Base-by-base conservation (phyloP, 2,113 vertebrate species). In the Diadophis punctatus region DNA sequence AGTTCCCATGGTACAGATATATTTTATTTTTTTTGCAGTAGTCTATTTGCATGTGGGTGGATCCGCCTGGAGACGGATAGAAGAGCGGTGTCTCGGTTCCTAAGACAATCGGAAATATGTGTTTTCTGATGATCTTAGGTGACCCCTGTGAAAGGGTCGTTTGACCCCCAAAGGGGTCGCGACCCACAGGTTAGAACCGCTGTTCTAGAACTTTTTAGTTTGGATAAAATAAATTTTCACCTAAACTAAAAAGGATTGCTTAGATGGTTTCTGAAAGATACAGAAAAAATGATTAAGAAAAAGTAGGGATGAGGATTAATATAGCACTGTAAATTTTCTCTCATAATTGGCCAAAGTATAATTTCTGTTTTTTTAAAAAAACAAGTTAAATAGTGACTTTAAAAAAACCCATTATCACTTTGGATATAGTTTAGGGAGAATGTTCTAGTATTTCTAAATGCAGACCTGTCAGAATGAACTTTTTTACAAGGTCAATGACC, bases 401-500 rank as follows among this genome's bases (percentile, higher is more conserved):
- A 8, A 48, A n/a, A 34, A 88, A 53, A 30, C 2, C 22, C 22
- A 51, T 34, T 48, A 16, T 10, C 3, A 23, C 8, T 9, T 58
- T 43, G 46, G 51, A 86, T 23, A 27, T 90, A 30, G 30, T 11
- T 22, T 39, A 53, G 43, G 68, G 10, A 12, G 43, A 48, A 60
- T 10, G 2, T 68, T 60, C 58, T 46, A 43, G 74, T 20, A 39
- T 85, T 92, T 84, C 63, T 49, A 8, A 49, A 49, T 34, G 68
- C 52, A 89, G 63, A 43, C 22, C 30, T 90, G 56, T 91, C 86
- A 96, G 88, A 94, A 55, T 27, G 68, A 84, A n/a, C 48, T 27
- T 23, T 91, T 86, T 91, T 90, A 20, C 51, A 1, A 39, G 96
- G 96, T 97, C 95, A 93, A 96, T 90, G 95, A 92, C 96, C 96